Base-by-base conservation (phyloP, 2,113 vertebrate species). In the Xiphophorus maculatus region DNA sequence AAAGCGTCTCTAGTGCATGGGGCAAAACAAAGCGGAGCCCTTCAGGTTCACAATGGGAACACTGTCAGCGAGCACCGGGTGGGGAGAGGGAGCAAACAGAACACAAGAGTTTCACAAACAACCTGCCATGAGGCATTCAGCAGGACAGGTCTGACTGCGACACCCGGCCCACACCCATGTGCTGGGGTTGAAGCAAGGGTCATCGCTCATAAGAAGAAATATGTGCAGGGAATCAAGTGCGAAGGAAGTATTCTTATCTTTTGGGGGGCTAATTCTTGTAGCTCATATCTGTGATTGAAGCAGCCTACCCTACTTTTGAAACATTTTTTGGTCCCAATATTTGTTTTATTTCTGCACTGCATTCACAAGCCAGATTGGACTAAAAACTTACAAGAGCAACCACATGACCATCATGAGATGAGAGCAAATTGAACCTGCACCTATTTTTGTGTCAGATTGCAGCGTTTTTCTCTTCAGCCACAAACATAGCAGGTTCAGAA, bases 101-200 rank as follows among this genome's bases (percentile, higher is more conserved):
- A 82, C 90, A 77, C 77, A 83, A 86, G 90, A 78, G 90, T 88
- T 93, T 90, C 89, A 89, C 91, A 93, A 93, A 93, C 91, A 94
- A 89, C 79, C 87, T 92, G 90, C 91, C 92, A 90, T 51, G 81
- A 91, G 82, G 87, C 81, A 90, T 94, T 93, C 87, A 91, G 80
- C 66, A 68, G 87, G 89, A 94, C 92, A 91, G 90, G 90, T 91
- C 83, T 71, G 79, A 87, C 88, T 80, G 75, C 85, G 87, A 86
- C 74, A 58, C 76, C 73, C 66, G 27, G 77, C 85, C 87, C 80
- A 81, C 85, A 78, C 83, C 81, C 51, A 87, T 79, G 76, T 13
- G 33, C 70, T 74, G 25, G 65, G 73, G 92, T 85, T 92, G 80
- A 92, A 54, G 58, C 68, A 29, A 71, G 76, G 92, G 93, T 90